A percentile compares a stretch with the other conserved stretches of the same genome.
Evolutionary conservation across 2,888 invertebrate species (phyloP).

Genomic region (Drosophila atroscutellata): DNA sequence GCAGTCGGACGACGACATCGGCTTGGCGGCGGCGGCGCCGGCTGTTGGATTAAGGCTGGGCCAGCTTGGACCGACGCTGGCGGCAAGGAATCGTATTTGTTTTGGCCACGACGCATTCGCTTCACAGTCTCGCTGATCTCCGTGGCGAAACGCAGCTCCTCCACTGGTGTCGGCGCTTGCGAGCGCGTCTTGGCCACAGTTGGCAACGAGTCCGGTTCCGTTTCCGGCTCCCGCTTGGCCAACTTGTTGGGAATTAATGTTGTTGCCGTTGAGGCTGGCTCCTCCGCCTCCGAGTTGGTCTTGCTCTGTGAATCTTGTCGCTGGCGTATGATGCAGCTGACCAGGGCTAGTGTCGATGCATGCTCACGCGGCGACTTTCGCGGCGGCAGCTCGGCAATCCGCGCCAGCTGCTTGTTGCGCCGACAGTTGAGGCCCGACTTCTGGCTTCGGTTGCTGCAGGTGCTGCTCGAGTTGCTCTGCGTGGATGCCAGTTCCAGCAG

Average conservation of each 20-base stretch:
- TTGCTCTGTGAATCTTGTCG: constrained; percentile 82
- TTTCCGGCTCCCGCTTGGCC: constrained; percentile 36
- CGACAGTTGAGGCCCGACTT: constrained; percentile 65
- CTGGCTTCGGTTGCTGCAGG: constrained; percentile 68
- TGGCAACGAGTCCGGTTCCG: constrained; percentile 20
- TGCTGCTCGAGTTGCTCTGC: constrained; percentile 78
- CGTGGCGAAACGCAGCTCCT: constrained; percentile 83
- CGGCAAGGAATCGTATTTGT: constrained; percentile 81
- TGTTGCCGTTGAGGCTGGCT: constrained; percentile 54
- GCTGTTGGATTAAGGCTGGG: constrained; percentile 32
- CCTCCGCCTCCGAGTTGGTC: constrained; percentile 81
- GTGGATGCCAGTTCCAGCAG: constrained; percentile 62
- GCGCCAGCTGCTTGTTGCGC: constrained; percentile 78
- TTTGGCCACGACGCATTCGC: constrained; percentile 83
- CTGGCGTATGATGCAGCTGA: constrained; percentile 88
- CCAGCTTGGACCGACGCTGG: constrained; percentile 33
- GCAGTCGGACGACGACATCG: constrained; percentile 58
- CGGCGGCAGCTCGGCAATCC: constrained; percentile 85
- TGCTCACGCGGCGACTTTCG: constrained; percentile 95
- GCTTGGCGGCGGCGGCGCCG: constrained; percentile 13
- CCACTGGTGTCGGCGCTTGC: constrained; percentile 79
- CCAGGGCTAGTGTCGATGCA: constrained; percentile 93
- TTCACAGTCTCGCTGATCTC: constrained; percentile 85
- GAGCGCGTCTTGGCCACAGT: constrained; percentile 71
- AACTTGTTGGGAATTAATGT: constrained; percentile 4